phyloP scores from a whole-genome alignment of 2,113 vertebrate genomes.

The Martes martes region DNA sequence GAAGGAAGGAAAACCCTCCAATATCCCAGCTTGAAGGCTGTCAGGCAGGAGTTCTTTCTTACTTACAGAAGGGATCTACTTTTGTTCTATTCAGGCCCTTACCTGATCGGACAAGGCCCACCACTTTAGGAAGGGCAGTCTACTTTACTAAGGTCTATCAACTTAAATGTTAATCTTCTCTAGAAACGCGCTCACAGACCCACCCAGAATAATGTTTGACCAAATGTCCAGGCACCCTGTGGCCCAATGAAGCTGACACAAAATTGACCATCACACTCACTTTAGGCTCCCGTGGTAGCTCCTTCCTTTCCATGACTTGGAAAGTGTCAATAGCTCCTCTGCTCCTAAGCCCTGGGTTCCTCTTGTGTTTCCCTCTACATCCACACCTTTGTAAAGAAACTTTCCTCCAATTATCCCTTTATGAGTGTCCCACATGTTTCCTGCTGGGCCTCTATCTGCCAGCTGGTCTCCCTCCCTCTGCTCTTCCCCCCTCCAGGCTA shows the following conservation, averaged over 20 bases:
- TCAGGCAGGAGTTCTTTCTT: neutral
- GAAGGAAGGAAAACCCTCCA: neutral
- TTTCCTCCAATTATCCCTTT: neutral
- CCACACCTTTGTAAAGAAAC: neutral
- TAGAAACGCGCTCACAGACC: neutral
- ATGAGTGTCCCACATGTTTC: neutral
- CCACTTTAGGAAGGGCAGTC: neutral
- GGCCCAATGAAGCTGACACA: neutral
- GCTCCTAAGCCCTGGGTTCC: neutral
- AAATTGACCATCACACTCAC: neutral
- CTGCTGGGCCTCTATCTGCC: neutral
- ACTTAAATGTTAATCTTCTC: neutral
- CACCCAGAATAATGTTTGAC: neutral
- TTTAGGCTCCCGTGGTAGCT: neutral
- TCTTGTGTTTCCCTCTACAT: neutral
- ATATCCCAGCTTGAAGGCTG: neutral
- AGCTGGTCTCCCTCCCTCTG: neutral
- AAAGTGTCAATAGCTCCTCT: neutral
- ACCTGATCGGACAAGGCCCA: neutral
- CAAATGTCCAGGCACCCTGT: neutral
- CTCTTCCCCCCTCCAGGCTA: neutral
- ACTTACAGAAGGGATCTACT: fast-evolving
- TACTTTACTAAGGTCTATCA: neutral
- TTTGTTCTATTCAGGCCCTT: neutral
- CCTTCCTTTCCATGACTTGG: neutral